Percentiles rank a stretch among this genome's conserved stretches.
These are phyloP conservation scores for Drosophila borborema DNA, from an alignment of 2,888 invertebrate genomes.

Conservation along the genomic window DNA sequence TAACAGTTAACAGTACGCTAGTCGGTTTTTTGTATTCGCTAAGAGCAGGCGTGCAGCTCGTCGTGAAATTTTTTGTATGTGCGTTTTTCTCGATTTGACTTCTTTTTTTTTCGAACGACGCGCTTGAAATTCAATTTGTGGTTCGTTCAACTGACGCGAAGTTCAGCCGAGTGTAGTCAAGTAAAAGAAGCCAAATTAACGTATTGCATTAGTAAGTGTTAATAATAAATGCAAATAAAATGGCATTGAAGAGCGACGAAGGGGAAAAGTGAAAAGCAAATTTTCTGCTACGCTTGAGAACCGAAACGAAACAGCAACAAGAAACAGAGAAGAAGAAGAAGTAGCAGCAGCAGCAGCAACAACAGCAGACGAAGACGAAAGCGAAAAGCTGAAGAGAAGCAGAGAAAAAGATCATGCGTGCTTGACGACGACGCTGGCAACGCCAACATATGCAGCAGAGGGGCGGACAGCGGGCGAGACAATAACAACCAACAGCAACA, in stretches of 20 bases:
- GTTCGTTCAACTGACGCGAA: slow-evolving; percentile 50
- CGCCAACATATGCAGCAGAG: slow-evolving; percentile 35
- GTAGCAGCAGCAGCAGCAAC: slow-evolving; percentile 10
- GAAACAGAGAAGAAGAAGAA: slow-evolving; percentile 22
- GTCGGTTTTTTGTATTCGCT: slow-evolving; percentile 46
- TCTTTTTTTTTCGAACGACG: slow-evolving; percentile 42
- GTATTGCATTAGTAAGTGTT: slow-evolving; percentile 3
- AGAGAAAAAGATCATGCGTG: slow-evolving; percentile 65
- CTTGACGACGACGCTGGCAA: slow-evolving; percentile 48
- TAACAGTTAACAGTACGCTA: slow-evolving; percentile 32
- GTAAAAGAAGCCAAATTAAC: slow-evolving; percentile 13
- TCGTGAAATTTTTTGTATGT: slow-evolving; percentile 3
- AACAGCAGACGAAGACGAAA: slow-evolving; percentile 36
- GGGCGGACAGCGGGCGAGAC: slow-evolving; percentile 35
- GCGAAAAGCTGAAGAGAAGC: slow-evolving; percentile 58
- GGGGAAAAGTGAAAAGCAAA: slow-evolving; percentile 65
- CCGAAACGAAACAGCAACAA: slow-evolving; percentile 57
- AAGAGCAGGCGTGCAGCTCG: slow-evolving; percentile 14
- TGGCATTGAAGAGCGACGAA: slow-evolving; percentile 50
- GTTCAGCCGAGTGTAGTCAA: slow-evolving; percentile 34
- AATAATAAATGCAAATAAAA: slow-evolving; percentile 33
- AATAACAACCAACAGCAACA: slow-evolving; percentile 12
- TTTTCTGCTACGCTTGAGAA: slow-evolving; percentile 69
- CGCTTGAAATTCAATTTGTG: slow-evolving; percentile 55
- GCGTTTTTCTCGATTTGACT: slow-evolving; percentile 37